Evolutionary conservation across 2,888 invertebrate species (phyloP), one percentile per base, ranked within the genome.

Genomic region (Drosophila buzzatii): DNA sequence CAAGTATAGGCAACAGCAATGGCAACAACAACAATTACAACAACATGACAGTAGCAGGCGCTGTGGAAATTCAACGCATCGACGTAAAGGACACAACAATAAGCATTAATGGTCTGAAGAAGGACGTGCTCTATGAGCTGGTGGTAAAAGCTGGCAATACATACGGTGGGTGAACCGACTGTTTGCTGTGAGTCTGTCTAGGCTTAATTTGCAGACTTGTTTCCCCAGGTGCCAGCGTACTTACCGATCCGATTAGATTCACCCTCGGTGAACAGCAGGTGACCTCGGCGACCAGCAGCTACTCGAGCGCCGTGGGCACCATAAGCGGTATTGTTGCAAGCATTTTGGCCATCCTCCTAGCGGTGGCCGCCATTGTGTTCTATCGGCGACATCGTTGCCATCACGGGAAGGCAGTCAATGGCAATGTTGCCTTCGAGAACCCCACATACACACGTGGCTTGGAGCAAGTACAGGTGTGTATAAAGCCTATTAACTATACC

Each of bases 91-190:
- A 95, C 81, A 96, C 95, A 49, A 95, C 95, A 90, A 94, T 96
- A 56, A 95, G 94, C 73, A 95, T 97, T 58, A 94, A 94, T n/a
- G 95, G 96, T 0, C 94, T 97, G 31, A 95, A 95, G 88, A 96
- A 96, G 74, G 96, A 96, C 79, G 94, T 95, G 53, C 94, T 95
- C 1, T 97, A 97, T 91, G 97, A 97, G 92, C 95, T 96, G 79
- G 96, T 96, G 2, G 95, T 97, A 1, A 97, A 97, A 92, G 96
- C 97, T 31, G 96, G 96, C 59, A 97, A 97, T 92, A 95, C 95
- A 76, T 94, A 95, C 79, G 97, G 96, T 94, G 76, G 93, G 94
- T 68, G 27, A n/a, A 63, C 39, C 52, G 37, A 61, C 27, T 59
- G 66, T 39, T 37, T 14, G 55, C 27, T 27, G 16, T 52, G 39